Base-by-base conservation (phyloP, 2,888 invertebrate species). In the Pterobdella sp. region DNA sequence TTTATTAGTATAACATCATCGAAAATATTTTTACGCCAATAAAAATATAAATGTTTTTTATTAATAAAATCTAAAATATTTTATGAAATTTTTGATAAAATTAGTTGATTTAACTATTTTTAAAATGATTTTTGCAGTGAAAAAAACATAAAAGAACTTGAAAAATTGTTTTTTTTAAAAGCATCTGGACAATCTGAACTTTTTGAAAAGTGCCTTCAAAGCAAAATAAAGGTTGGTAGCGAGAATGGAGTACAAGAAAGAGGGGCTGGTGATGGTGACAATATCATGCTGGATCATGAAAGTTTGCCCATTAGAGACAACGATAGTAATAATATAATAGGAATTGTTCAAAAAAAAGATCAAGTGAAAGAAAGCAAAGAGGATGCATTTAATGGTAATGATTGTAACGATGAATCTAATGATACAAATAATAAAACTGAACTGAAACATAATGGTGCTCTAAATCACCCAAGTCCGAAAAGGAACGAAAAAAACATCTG, bases 241-340 rank as follows among this genome's bases (percentile, higher is more conserved):
- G 68, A 68, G n/a, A 42, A 65, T 31, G 35, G 31, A 0, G 72
- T 64, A 29, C 65, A 72, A 4, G 72, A 52, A 0, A 60, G 42
- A 2, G 72, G 52, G 1, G 52, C 22, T 35, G 67, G 49, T 64
- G 42, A 49, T 64, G 42, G 66, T 3, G 49, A 37, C 42, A 18
- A 65, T 26, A 42, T n/a, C 37, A 7, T 26, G 18, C 32, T 26
- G 26, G 66, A 66, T 4, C n/a, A 37, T 1, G 42, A 72, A 18
- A 26, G 69, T 69, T 7, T 63, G 7, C n/a, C 7, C 7, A 10
- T 29, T 2, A n/a, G 29, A 7, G 63, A 63, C 22, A 7, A 63
- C 29, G 18, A 63, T 35, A 7, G 32, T 1, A 52, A 71, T 18
- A 32, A 71, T 36, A 36, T 7, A 56, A 14, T 4, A 56, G 26